Base-by-base conservation (phyloP, 2,888 invertebrate species). In the Sinotaia quadrata region DNA sequence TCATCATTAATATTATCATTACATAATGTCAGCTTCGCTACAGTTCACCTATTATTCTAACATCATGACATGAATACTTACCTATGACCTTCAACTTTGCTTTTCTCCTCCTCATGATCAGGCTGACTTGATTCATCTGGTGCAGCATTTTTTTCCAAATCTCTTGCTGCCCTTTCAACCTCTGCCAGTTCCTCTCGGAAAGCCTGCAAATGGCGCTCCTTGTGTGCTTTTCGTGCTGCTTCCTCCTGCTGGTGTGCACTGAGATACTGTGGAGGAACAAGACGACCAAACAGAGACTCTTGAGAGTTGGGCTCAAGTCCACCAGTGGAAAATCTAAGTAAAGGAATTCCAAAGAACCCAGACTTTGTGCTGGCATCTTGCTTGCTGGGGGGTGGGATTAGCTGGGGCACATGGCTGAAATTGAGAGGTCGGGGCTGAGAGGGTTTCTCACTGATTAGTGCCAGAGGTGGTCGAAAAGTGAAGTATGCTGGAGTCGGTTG, bases 211-310 rank as follows among this genome's bases (percentile, higher is more conserved):
- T 67, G 67, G 10, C 61, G 57, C 52, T 77, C 76, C 60, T 75
- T 78, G 31, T 76, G 44, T 47, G 47, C 56, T 21, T 65, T 56
- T 44, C 56, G 56, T 44, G 31, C 44, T 29, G 54, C 65, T 47
- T 65, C 44, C 49, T 77, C 76, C 37, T 69, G 61, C 57, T 72
- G 71, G 41, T 69, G 74, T 51, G 74, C 75, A n/a, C 75, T 68
- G 8, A 80, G 71, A 37, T 74, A 63, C 34, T 75, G 69, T 44
- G 81, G 81, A 41, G 76, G 75, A 29, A 80, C 75, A 47, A 81
- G 71, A 54, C 79, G 75, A 33, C 81, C 81, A 75, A 80, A 80
- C 65, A 69, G 68, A 7, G 78, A 75, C 54, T 54, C 65, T 7
- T 65, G 56, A 27, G 57, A 57, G 58, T 44, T 52, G 58, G 36